Evolutionary conservation across 2,797 vertebrate species (phyloP).

Genomic region (Fringilla coelebs): DNA sequence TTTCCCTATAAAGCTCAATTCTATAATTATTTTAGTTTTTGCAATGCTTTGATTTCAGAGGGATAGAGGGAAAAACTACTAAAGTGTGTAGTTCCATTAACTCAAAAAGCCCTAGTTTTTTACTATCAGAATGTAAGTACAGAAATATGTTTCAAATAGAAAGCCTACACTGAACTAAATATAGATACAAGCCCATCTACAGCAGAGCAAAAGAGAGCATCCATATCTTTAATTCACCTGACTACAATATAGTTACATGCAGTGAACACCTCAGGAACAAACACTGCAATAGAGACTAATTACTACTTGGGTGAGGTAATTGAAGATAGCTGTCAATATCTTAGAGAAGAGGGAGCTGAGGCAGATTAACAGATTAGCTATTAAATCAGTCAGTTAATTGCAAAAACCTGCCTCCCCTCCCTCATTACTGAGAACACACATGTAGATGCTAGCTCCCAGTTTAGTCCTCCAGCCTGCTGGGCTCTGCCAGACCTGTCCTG

Average conservation of each 20-base stretch:
- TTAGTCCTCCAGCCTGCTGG: neutral
- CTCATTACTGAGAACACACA: neutral
- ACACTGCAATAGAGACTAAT: neutral
- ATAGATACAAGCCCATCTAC: neutral
- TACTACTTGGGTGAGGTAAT: neutral
- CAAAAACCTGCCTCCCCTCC: neutral
- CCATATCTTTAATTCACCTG: neutral
- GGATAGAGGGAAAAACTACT: neutral
- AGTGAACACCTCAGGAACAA: neutral
- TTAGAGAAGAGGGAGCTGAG: neutral
- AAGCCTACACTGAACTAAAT: neutral
- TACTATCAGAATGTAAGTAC: neutral
- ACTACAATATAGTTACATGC: neutral
- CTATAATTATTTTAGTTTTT: neutral
- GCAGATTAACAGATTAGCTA: neutral
- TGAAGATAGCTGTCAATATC: neutral
- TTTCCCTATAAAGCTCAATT: neutral
- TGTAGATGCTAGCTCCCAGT: accelerated
- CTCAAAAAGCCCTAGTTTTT: neutral
- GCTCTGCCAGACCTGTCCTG: neutral
- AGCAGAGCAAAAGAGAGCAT: neutral
- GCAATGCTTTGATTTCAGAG: neutral
- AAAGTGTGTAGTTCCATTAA: neutral
- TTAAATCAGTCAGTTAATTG: neutral
- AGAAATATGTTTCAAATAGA: neutral